phyloP scores from a whole-genome alignment of 2,113 vertebrate species.

The Synchiropus splendidus region DNA sequence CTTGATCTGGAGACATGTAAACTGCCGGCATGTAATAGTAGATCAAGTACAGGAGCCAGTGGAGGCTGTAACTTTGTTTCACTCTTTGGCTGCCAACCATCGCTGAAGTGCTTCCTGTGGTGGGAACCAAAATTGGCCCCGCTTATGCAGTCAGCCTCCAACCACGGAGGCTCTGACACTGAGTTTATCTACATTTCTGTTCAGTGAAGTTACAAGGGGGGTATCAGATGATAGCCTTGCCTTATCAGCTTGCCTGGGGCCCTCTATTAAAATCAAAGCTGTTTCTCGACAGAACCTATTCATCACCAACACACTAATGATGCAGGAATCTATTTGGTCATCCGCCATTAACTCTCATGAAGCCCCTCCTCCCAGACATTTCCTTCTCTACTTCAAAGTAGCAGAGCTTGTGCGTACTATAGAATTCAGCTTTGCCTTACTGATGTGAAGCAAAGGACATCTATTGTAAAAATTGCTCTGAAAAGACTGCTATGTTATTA shows the following conservation, averaged over 20 bases:
- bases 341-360: slow-evolving; percentile 45
- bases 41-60: slow-evolving; percentile 41
- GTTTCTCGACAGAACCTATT: slow-evolving; percentile 45
- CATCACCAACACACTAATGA: slow-evolving; percentile 41
- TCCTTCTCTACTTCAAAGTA: too few species aligned
- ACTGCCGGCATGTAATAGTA: slow-evolving; percentile 48
- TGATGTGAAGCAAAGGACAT: too few species aligned
- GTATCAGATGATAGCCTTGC: slow-evolving; percentile 7
- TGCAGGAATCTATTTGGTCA: slow-evolving; percentile 48
- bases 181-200: too few species aligned
- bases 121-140: slow-evolving; percentile 13
- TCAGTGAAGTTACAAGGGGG: too few species aligned
- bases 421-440: too few species aligned
- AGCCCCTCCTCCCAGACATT: slow-evolving; percentile 24
- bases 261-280: slow-evolving; percentile 56
- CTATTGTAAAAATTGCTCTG: too few species aligned
- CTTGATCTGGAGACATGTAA: slow-evolving; percentile 37
- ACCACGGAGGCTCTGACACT: slow-evolving; percentile 5
- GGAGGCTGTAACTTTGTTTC: slow-evolving; percentile 6
- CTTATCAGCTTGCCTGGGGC: too few species aligned
- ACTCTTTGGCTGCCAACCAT: slow-evolving; percentile 13
- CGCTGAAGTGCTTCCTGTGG: slow-evolving; percentile 18
- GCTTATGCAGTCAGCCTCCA: slow-evolving; percentile 23
- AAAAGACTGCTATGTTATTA: too few species aligned
- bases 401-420: too few species aligned